Evolutionary conservation across 2,113 vertebrate genomes (phyloP).

Genomic region (Uria lomvia): DNA sequence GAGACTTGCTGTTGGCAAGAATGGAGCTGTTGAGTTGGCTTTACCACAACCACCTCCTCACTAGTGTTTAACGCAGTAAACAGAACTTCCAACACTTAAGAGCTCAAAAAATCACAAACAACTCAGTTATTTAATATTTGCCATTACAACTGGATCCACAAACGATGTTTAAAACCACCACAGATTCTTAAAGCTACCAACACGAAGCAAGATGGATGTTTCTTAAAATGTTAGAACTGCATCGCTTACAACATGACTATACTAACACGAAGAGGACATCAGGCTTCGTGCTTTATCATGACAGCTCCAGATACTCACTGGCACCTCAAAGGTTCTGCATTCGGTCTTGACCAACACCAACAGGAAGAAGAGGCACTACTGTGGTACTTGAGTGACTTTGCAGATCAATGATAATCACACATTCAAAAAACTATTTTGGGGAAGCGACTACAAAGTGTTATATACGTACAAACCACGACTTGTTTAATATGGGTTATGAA

Average conservation of each 20-base stretch:
- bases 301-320: background rate
- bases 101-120: background rate
- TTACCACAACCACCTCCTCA: background rate
- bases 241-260: background rate
- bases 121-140: background rate
- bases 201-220: background rate
- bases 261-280: background rate
- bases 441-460: background rate
- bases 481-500: fast-evolving
- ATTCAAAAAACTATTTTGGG: fast-evolving
- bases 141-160: background rate
- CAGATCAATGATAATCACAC: background rate
- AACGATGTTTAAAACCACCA: background rate
- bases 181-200: background rate
- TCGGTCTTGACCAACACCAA: background rate
- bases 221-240: background rate
- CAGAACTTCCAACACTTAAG: background rate
- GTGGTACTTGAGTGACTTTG: background rate
- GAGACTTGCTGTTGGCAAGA: background rate
- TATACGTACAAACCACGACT: background rate
- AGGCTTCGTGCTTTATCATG: background rate
- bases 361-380: background rate
- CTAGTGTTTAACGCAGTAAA: background rate
- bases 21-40: fast-evolving
- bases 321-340: background rate